These are phyloP conservation scores for Tetraneura akinire DNA, from an alignment of 1,140 invertebrate species.

Conservation along the genomic window DNA sequence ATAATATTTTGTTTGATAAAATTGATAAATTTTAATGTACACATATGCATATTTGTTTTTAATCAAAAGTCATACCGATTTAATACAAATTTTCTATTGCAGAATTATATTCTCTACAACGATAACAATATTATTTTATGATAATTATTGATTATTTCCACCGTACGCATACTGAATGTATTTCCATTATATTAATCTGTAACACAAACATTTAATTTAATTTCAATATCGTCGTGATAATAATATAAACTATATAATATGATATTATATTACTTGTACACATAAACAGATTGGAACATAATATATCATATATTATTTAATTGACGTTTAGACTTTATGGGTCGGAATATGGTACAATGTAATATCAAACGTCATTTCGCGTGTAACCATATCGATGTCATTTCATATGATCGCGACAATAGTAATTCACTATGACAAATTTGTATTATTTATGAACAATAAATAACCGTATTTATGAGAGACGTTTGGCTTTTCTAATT, in stretches of 20 bases:
- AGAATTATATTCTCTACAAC: too few species aligned
- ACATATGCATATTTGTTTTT: too few species aligned
- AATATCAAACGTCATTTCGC: neutral
- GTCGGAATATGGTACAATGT: neutral
- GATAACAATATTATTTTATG: too few species aligned
- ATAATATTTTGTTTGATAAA: too few species aligned
- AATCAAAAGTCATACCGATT: too few species aligned
- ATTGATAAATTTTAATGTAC: too few species aligned
- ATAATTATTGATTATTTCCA: too few species aligned
- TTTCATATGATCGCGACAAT: neutral
- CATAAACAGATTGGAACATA: neutral
- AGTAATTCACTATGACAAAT: neutral
- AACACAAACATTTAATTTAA: neutral
- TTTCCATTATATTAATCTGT: neutral
- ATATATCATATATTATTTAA: neutral
- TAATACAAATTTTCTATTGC: too few species aligned
- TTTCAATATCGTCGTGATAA: neutral
- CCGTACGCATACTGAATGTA: neutral
- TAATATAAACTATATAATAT: neutral
- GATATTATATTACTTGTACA: neutral
- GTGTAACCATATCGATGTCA: neutral
- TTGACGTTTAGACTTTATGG: neutral
- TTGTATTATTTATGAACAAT: neutral
- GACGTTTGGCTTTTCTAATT: slow-evolving; percentile 34
- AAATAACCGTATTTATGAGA: slow-evolving; percentile 23